Base-by-base conservation (phyloP, 2,888 invertebrate species). In the Himalopsyche japonica region DNA sequence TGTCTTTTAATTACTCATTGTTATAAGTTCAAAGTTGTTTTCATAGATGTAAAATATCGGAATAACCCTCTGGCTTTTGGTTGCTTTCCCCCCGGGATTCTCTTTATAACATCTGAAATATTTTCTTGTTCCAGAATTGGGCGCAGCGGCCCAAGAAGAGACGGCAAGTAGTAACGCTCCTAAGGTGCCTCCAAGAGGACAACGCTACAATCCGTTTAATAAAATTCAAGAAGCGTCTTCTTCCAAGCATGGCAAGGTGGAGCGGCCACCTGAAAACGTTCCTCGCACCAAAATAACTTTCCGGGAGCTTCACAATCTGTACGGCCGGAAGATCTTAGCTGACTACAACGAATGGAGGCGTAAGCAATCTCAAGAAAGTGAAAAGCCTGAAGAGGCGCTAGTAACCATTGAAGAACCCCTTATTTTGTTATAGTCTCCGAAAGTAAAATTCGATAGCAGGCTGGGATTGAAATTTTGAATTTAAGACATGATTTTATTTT, bases 191-290 rank as follows among this genome's bases (percentile, higher is more conserved):
- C 97, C 97, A 0, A 94, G 97, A 0, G 93, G 97, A 12, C 95
- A 95, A 87, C 91, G 97, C 10, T 95, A 96, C 89, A 97, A 97
- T 90, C 97, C 97, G 1, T 97, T 97, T 89, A 96, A 97, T 90
- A 93, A 94, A 87, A 92, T 93, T 7, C 84, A 89, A 0, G 92
- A 92, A 0, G 87, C 88, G 0, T 64, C 83, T 0, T 70, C 83
- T 15, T 70, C 79, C 8, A 76, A 79, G n/a, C 85, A 83, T 20
- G 32, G 84, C 24, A 86, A 84, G 64, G 78, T 76, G 12, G 86
- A 86, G 24, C 32, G 86, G 10, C 80, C 76, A 18, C 84, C 86
- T 3, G 93, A 93, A 76, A 90, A 90, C 80, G 88, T 92, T 37
- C 91, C 92, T 0, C 91, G 93, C 84, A 89, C 92, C 15, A 92